These are phyloP conservation scores for Heterohyrax brucei DNA, from an alignment of 2,797 vertebrate genomes.

Conservation along the genomic window DNA sequence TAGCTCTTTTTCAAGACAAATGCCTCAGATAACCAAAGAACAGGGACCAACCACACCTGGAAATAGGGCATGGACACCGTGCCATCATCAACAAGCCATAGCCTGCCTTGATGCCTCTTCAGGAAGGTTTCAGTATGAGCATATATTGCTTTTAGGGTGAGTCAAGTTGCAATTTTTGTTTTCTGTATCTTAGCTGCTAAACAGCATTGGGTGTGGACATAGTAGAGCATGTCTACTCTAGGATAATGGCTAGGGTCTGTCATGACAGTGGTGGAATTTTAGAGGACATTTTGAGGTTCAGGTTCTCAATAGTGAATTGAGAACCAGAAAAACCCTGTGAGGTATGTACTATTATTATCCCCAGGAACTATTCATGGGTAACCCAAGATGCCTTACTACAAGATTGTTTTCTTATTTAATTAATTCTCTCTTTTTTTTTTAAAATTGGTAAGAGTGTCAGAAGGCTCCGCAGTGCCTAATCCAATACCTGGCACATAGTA, in stretches of 20 bases:
- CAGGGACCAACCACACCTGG: background rate
- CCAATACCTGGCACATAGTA: background rate
- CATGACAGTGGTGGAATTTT: background rate
- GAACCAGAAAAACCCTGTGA: background rate
- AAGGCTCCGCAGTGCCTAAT: background rate
- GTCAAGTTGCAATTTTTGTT: background rate
- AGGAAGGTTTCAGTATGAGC: background rate
- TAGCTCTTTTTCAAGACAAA: constrained; percentile 8
- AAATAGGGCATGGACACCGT: background rate
- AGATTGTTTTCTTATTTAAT: constrained; percentile 38
- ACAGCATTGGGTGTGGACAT: background rate
- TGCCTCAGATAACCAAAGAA: background rate
- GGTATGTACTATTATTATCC: background rate
- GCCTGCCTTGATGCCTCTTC: background rate
- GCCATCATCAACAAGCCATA: background rate
- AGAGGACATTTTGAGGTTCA: background rate
- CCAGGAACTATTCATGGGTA: background rate
- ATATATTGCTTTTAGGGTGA: constrained; percentile 3
- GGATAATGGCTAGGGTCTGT: background rate
- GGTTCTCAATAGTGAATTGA: background rate
- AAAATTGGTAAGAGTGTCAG: constrained; percentile 34
- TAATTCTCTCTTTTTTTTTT: constrained; percentile 46
- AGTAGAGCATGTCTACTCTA: constrained; percentile 12
- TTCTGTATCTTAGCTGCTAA: constrained; percentile 3
- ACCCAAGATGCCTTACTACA: background rate